Conservation (phyloP, 2,113 vertebrate species). For the cat (Felis catus) region DNA sequence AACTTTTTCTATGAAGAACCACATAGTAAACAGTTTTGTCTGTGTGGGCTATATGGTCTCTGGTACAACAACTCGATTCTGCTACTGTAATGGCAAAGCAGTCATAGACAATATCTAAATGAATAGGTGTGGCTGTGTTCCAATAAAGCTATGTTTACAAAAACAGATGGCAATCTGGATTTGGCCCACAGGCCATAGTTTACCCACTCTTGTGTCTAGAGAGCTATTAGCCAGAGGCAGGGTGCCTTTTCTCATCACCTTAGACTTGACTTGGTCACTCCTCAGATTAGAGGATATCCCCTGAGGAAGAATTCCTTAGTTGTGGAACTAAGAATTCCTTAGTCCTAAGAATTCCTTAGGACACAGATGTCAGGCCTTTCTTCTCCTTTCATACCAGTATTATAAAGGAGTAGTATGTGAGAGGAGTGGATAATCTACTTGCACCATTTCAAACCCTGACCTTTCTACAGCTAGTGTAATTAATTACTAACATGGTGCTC, state of each 20-base stretch:
- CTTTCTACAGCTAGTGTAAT: conserved; percentile 7
- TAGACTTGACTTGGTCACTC: not conserved
- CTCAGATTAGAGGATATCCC: not conserved
- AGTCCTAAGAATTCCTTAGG: not conserved
- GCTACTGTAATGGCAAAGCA: not conserved
- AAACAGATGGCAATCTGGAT: not conserved
- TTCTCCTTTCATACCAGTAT: not conserved
- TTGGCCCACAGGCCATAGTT: not conserved
- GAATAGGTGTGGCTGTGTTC: not conserved
- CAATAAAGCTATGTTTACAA: not conserved
- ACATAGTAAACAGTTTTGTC: not conserved
- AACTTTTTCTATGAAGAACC: not conserved
- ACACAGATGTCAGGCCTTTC: not conserved
- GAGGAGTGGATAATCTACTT: not conserved
- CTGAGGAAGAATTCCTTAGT: not conserved
- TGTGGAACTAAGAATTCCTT: too few species aligned
- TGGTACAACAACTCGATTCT: not conserved
- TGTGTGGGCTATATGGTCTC: not conserved
- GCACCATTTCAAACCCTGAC: conserved; percentile 39
- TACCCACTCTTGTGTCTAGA: not conserved
- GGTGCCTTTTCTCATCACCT: not conserved
- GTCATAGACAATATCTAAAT: not conserved
- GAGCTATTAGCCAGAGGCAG: not conserved
- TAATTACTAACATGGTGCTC: not conserved
- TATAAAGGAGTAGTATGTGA: not conserved